Evolutionary conservation across 2,888 invertebrate species (phyloP).

Genomic region (Furcula furcula): DNA sequence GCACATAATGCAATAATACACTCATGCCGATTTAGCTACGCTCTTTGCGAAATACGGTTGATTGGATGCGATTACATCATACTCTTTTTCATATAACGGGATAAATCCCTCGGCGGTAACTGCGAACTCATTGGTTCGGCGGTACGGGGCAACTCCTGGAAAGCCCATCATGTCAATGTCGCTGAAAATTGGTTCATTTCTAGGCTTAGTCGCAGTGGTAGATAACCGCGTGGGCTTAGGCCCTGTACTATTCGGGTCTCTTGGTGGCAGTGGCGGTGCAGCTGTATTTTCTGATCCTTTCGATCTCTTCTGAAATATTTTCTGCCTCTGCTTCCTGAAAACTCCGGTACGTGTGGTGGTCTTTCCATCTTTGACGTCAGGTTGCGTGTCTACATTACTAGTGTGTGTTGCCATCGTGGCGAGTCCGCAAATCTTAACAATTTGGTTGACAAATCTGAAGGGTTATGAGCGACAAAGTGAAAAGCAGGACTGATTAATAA

Average conservation of each 20-base stretch:
- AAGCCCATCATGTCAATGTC: constrained; percentile 7
- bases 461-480: no score
- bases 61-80: constrained; percentile 1
- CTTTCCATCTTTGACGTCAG: not conserved
- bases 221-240: not conserved
- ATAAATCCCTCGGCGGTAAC: constrained; percentile 4
- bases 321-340: not conserved
- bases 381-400: not conserved
- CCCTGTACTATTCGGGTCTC: not conserved
- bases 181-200: constrained; percentile 3
- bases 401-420: not conserved
- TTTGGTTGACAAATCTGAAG: not conserved
- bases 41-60: constrained; percentile 2
- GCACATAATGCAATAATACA: not conserved
- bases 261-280: constrained; percentile 1
- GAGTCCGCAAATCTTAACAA: not conserved
- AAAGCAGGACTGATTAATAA: no score
- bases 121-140: constrained; percentile 1
- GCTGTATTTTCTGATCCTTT: constrained; percentile 5
- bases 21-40: constrained; percentile 1
- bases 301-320: not conserved
- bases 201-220: not conserved
- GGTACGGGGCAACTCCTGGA: constrained; percentile 4
- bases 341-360: not conserved
- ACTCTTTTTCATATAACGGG: constrained; percentile 3